phyloP scores from a whole-genome alignment of 2,113 vertebrate species.

The Gobio gobio region DNA sequence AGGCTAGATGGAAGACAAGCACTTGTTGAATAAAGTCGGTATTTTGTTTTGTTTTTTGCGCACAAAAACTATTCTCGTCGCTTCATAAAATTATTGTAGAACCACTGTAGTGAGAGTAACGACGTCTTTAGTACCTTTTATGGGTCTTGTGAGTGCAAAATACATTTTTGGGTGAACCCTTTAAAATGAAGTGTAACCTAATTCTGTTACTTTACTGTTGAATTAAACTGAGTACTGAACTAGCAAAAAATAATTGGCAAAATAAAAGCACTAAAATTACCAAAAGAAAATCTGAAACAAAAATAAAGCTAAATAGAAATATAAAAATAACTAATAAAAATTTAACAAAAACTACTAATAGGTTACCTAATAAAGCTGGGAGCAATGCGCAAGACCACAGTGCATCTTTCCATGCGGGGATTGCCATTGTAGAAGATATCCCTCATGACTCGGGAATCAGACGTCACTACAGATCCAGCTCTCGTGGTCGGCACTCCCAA shows the following conservation, averaged over 20 bases:
- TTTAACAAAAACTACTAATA: neutral
- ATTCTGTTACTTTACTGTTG: too few relatives aligned
- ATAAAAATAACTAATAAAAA: neutral
- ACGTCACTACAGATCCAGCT: slow-evolving; percentile 88
- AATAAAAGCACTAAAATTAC: neutral
- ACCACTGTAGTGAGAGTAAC: too few relatives aligned
- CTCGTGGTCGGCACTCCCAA: slow-evolving; percentile 91
- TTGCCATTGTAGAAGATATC: slow-evolving; percentile 89
- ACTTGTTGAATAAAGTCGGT: too few relatives aligned
- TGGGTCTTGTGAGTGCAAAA: too few relatives aligned
- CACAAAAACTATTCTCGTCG: too few relatives aligned
- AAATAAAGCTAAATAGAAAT: neutral
- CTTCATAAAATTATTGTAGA: too few relatives aligned
- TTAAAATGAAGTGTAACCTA: too few relatives aligned
- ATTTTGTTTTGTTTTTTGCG: too few relatives aligned
- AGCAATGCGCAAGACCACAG: slow-evolving; percentile 90
- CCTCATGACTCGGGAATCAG: slow-evolving; percentile 82
- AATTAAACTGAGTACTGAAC: too few relatives aligned
- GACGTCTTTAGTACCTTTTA: too few relatives aligned
- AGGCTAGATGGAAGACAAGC: too few relatives aligned
- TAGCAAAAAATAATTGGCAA: neutral
- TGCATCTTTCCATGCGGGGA: slow-evolving; percentile 84
- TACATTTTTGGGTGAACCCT: too few relatives aligned
- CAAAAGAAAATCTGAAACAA: neutral
- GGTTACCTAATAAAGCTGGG: slow-evolving; percentile 90